Evolutionary conservation across 2,888 invertebrate genomes (phyloP).

Genomic region (Tetragonisca angustula): DNA sequence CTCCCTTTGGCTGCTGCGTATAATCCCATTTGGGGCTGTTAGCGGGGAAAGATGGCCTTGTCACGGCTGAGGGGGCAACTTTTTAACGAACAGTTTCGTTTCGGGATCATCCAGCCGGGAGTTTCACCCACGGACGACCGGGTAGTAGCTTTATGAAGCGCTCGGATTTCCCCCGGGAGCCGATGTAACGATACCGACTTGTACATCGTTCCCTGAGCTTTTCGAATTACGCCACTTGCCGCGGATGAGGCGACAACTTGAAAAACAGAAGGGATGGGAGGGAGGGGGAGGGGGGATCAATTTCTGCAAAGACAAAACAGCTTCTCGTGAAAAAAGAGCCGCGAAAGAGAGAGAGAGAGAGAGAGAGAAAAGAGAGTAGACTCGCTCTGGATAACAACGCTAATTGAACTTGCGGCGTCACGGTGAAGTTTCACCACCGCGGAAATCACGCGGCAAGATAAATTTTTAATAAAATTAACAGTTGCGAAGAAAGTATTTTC

Average conservation of each 20-base stretch:
- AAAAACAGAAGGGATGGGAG: background rate
- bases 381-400: background rate
- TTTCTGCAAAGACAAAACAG: background rate
- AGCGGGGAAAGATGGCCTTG: conserved; percentile 25
- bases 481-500: conserved; percentile 45
- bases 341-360: no score
- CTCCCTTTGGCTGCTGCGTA: conserved; percentile 11
- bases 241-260: conserved; percentile 19
- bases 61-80: conserved; percentile 18
- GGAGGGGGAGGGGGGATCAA: background rate
- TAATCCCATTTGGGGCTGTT: conserved; percentile 35
- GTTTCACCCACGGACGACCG: conserved; percentile 29
- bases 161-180: conserved; percentile 63
- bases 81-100: conserved; percentile 55
- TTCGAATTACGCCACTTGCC: conserved; percentile 48
- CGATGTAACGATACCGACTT: conserved; percentile 28
- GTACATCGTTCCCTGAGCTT: conserved; percentile 28
- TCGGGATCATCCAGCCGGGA: conserved; percentile 13
- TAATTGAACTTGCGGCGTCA: conserved; percentile 39
- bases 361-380: background rate
- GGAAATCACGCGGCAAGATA: conserved; percentile 14
- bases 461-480: conserved; percentile 61
- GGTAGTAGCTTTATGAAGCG: conserved; percentile 42
- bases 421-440: conserved; percentile 30
- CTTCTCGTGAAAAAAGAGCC: background rate